Percentiles rank a stretch among this genome's conserved stretches.
Conservation (phyloP, 2,797 vertebrate genomes). For the Eulemur mongoz region DNA sequence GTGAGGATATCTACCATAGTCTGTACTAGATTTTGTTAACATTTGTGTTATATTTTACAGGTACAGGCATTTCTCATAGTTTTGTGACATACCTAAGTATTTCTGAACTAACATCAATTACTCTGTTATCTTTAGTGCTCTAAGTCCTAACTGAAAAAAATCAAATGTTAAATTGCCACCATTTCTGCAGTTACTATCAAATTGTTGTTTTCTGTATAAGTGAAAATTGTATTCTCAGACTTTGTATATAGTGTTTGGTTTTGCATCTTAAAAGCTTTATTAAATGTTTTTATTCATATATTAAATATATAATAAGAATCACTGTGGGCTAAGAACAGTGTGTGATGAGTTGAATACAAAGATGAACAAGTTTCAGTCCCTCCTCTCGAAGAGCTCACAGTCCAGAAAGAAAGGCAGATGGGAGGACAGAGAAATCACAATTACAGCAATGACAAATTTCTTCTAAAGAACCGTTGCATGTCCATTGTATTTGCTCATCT, state of each 20-base stretch:
- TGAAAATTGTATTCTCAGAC: background rate
- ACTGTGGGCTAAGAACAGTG: background rate
- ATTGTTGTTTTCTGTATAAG: background rate
- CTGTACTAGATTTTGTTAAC: constrained; percentile 29
- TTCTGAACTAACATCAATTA: constrained; percentile 37
- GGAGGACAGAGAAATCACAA: background rate
- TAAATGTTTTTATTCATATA: constrained; percentile 6
- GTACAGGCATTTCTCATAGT: constrained; percentile 19
- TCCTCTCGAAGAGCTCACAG: background rate
- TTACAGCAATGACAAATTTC: background rate
- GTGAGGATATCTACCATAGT: constrained; percentile 17
- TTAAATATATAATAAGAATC: constrained; percentile 25
- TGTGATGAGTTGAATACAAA: background rate
- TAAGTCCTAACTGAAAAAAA: constrained; percentile 6
- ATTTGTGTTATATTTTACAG: constrained; percentile 47
- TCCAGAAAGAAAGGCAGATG: background rate
- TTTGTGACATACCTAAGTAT: constrained; percentile 35
- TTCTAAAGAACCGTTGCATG: background rate
- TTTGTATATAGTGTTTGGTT: background rate
- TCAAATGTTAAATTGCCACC: constrained; percentile 2
- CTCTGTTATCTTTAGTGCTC: constrained; percentile 32
- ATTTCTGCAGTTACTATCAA: constrained; percentile 2
- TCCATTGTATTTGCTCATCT: background rate
- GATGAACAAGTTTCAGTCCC: background rate
- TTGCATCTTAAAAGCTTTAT: background rate